Evolutionary conservation across 2,113 vertebrate genomes (phyloP).

Genomic region (Pterocles orientalis): DNA sequence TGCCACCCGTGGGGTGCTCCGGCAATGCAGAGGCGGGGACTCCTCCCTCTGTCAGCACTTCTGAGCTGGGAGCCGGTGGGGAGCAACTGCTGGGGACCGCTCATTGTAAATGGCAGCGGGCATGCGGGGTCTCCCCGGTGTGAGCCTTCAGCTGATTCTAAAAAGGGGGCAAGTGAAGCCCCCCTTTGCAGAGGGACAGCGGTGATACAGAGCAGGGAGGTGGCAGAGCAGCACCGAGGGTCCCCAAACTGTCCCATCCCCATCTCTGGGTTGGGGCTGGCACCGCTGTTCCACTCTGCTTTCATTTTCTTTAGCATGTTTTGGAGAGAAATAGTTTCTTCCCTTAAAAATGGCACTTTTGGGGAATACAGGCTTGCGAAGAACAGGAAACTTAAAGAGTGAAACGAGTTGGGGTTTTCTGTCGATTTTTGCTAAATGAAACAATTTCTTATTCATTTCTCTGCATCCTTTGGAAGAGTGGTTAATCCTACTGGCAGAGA

Average conservation of each 20-base stretch:
- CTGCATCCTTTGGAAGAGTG: neutral
- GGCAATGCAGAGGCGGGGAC: rapidly evolving
- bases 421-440: neutral
- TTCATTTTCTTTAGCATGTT: neutral
- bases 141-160: neutral
- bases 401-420: neutral
- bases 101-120: rapidly evolving
- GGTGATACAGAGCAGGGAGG: rapidly evolving
- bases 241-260: neutral
- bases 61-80: neutral
- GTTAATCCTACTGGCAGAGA: neutral
- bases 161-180: neutral
- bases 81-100: rapidly evolving
- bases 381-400: neutral
- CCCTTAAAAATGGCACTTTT: neutral
- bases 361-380: neutral
- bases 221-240: neutral
- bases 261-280: rapidly evolving
- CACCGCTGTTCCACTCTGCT: neutral
- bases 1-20: neutral
- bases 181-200: neutral
- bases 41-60: neutral
- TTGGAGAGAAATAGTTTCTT: neutral
- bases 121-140: neutral
- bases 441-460: neutral